These are phyloP conservation scores for Apamea crenata DNA, from an alignment of 2,888 invertebrate species.

Conservation along the genomic window DNA sequence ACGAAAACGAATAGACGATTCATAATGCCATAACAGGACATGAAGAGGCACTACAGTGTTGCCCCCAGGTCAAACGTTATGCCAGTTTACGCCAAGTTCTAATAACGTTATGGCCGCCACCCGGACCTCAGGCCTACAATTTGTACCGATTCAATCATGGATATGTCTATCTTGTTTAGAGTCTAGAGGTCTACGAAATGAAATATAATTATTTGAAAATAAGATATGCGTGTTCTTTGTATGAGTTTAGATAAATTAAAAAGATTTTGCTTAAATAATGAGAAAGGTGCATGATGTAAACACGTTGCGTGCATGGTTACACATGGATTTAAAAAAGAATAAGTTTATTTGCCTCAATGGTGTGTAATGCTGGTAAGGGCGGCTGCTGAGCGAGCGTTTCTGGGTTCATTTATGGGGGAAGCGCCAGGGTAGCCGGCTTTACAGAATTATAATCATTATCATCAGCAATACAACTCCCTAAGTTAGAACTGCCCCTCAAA, in stretches of 20 bases:
- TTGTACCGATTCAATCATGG: constrained; percentile 79
- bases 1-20: constrained; percentile 14
- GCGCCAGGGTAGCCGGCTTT: no score
- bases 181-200: constrained; percentile 28
- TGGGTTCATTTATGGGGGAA: background rate
- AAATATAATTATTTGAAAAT: constrained; percentile 56
- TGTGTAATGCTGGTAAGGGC: background rate
- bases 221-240: constrained; percentile 5
- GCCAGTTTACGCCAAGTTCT: constrained; percentile 73
- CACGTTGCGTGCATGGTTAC: background rate
- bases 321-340: background rate
- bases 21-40: constrained; percentile 38
- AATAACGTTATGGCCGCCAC: constrained; percentile 63
- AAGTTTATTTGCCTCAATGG: background rate
- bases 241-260: constrained; percentile 52
- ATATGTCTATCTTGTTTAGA: constrained; percentile 60
- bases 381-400: background rate
- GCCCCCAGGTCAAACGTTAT: constrained; percentile 71
- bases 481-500: no score
- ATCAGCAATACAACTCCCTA: no score
- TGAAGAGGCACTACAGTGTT: constrained; percentile 36
- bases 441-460: no score
- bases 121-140: constrained; percentile 73
- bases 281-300: constrained; percentile 12
- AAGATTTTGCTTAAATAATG: constrained; percentile 45